Conservation (phyloP, 2,888 invertebrate genomes). For the Sarcophaga carnaria region DNA sequence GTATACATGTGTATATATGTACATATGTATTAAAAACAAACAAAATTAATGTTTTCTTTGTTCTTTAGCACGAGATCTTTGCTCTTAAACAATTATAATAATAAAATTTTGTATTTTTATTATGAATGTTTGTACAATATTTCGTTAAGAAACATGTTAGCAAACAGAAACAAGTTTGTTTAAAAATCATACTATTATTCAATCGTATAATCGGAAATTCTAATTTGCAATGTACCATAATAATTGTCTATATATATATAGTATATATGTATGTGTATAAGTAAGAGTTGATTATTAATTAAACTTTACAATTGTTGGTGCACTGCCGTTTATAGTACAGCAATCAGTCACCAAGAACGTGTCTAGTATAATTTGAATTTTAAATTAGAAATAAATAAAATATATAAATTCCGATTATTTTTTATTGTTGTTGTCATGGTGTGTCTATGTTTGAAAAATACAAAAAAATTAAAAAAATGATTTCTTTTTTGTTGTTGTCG, state of each 20-base stretch:
- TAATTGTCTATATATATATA: too few relatives aligned
- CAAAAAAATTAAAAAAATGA: neutral
- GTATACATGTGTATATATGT: too few relatives aligned
- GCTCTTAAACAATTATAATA: neutral
- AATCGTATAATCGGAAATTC: neutral
- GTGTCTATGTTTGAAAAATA: neutral
- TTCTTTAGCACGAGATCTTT: neutral
- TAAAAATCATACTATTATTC: neutral
- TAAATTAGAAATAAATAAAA: constrained; percentile 25
- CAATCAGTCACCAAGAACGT: constrained; percentile 20
- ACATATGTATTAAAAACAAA: too few relatives aligned
- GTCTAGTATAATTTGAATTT: constrained; percentile 23
- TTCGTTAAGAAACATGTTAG: too few relatives aligned
- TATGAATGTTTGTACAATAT: too few relatives aligned
- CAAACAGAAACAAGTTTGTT: too few relatives aligned
- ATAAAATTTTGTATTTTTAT: too few relatives aligned
- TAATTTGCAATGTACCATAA: neutral
- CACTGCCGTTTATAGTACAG: constrained; percentile 8
- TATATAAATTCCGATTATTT: constrained; percentile 4
- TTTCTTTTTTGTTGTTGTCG: neutral
- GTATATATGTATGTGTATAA: neutral
- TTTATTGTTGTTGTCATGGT: neutral
- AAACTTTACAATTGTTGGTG: neutral
- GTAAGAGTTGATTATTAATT: neutral
- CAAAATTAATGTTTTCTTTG: neutral